Percentiles rank a stretch among this genome's conserved stretches.
Conservation (phyloP, 2,113 vertebrate species). For the Amazona vittata region DNA sequence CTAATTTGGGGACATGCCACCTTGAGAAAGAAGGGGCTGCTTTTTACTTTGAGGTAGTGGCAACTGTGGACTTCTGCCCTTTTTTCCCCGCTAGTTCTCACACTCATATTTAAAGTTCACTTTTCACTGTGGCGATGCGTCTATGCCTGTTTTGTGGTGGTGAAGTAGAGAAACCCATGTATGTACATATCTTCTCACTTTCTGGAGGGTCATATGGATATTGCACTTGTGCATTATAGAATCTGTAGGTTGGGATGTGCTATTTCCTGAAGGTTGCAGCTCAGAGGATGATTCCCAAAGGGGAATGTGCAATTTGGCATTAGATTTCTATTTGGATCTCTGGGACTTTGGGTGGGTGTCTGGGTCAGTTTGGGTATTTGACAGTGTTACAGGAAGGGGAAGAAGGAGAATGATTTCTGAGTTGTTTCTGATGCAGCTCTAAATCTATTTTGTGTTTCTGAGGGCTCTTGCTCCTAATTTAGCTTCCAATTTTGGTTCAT, state of each 20-base stretch:
- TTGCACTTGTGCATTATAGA: neutral
- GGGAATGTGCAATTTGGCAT: neutral
- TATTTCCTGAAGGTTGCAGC: neutral
- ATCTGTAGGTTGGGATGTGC: neutral
- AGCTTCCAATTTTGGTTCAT: neutral
- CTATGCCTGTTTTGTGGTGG: neutral
- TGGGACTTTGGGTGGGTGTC: neutral
- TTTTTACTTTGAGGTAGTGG: fast-evolving
- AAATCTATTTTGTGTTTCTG: neutral
- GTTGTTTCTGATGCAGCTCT: neutral
- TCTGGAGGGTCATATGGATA: neutral
- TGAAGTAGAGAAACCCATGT: neutral
- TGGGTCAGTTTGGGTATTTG: neutral
- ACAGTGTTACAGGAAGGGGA: neutral
- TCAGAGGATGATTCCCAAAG: neutral
- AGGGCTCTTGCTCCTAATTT: neutral
- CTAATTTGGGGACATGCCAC: neutral
- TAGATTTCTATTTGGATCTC: neutral
- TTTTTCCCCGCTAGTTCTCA: neutral
- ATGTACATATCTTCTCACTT: neutral
- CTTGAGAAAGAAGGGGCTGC: neutral
- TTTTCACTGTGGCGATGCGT: neutral
- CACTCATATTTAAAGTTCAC: neutral
- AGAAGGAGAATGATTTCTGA: neutral
- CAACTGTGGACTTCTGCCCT: neutral